Evolutionary conservation across 2,888 invertebrate genomes (phyloP).

Genomic region (Dascillus cervinus): DNA sequence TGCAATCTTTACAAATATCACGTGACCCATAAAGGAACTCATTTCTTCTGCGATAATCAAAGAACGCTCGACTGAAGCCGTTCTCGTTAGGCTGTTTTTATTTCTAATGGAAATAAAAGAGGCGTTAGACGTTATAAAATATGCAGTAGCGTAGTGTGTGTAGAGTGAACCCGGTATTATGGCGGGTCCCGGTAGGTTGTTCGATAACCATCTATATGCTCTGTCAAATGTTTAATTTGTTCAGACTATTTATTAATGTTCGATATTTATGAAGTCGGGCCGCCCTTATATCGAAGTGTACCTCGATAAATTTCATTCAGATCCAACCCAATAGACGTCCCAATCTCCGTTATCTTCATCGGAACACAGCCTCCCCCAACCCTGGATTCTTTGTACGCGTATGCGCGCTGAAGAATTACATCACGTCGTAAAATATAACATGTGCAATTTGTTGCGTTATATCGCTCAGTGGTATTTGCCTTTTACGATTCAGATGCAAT

Average conservation of each 20-base stretch:
- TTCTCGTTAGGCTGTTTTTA: too few relatives aligned
- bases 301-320: conserved; percentile 27
- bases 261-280: conserved; percentile 32
- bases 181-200: conserved; percentile 29
- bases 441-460: too few relatives aligned
- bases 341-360: conserved; percentile 17
- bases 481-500: conserved; percentile 30
- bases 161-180: conserved; percentile 28
- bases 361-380: conserved; percentile 10
- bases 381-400: too few relatives aligned
- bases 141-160: conserved; percentile 17
- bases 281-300: conserved; percentile 27
- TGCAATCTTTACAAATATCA: too few relatives aligned
- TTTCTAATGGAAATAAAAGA: too few relatives aligned
- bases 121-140: too few relatives aligned
- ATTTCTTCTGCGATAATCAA: too few relatives aligned
- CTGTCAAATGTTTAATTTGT: conserved; percentile 38
- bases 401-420: conserved; percentile 6
- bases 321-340: conserved; percentile 22
- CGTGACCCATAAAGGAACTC: too few relatives aligned
- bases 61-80: too few relatives aligned
- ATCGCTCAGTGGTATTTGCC: conserved; percentile 27
- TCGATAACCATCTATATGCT: conserved; percentile 34
- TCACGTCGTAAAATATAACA: conserved; percentile 15
- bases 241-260: conserved; percentile 37